Evolutionary conservation across 2,113 vertebrate species (phyloP), one percentile per base, ranked within the genome.

Genomic region (Urocitellus parryii): DNA sequence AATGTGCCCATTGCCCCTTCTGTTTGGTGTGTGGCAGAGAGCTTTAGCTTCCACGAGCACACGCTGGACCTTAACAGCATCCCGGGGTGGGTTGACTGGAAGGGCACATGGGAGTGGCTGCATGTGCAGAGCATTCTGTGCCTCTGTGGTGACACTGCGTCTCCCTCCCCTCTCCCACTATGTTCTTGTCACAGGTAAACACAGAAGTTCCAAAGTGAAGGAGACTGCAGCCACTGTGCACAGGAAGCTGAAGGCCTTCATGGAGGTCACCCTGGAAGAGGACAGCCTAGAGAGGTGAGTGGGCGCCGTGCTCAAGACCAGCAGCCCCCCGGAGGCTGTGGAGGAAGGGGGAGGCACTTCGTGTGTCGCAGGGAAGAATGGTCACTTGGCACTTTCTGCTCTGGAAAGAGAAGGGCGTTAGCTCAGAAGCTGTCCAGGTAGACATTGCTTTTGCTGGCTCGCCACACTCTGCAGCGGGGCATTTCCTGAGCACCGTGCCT

Each of bases 251-350:
- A 90, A 98, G 53, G 96, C 86, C 0, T 98, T 98, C 86, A 98
- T 97, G 11, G 97, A 98, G 7, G 95, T 98, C 86, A 98, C 98
- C 5, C 74, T 98, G 70, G 98, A 96, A 45, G 98, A 99, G 51
- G 72, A 94, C 13, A 94, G 94, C 68, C 65, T 97, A 25, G 98
- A 98, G 96, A 99, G 99, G 99, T 99, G 97, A 97, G 58, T 12
- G 32, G 32, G 16, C 0, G 0, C 51, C 11, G 4, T 34, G 1
- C 25, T 8, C 72, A 13, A n/a, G 6, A 1, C 4, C 65, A 8
- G 39, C 0, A 2, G 4, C 29, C 34, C 61, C 29, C 34, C 61
- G 56, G 76, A 42, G 51, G 34, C 22, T 53, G 1, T 17, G 5
- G 17, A 51, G 5, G 37, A 24, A n/a, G 34, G 34, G 34, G 14